phyloP scores from a whole-genome alignment of 1,140 invertebrate genomes.

The Caenorhabditis briggsae region DNA sequence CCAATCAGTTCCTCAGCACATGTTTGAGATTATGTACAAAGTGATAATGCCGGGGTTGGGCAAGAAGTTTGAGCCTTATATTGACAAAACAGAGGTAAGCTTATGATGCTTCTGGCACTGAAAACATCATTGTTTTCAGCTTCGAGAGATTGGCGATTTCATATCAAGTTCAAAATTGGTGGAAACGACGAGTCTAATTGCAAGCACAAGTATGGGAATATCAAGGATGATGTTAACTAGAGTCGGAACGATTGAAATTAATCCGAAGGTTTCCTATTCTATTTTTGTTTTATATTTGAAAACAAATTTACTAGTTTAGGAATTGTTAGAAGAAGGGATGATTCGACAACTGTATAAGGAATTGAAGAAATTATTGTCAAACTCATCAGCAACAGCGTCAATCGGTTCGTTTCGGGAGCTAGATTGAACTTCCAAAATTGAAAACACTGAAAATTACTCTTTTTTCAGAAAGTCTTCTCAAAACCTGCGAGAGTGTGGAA shows the following conservation, averaged over 20 bases:
- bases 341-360: conserved; percentile 50
- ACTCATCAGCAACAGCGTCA: background rate
- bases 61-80: conserved; percentile 53
- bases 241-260: conserved; percentile 58
- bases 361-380: background rate
- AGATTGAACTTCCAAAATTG: too few species aligned
- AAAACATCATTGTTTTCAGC: background rate
- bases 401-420: too few species aligned
- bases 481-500: background rate
- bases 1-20: conserved; percentile 59
- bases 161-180: conserved; percentile 25
- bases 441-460: conserved; percentile 33
- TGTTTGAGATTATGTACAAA: conserved; percentile 44
- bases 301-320: conserved; percentile 24
- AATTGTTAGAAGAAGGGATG: conserved; percentile 60
- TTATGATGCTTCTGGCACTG: background rate
- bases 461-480: conserved; percentile 38
- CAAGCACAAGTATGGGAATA: conserved; percentile 60
- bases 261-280: conserved; percentile 51
- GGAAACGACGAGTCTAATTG: conserved; percentile 37
- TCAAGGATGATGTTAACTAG: conserved; percentile 51
- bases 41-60: conserved; percentile 41
- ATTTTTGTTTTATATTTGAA: background rate
- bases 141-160: conserved; percentile 43
- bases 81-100: conserved; percentile 56